Conservation (phyloP, 1,140 invertebrate genomes). For the Andricus grossulariae region DNA sequence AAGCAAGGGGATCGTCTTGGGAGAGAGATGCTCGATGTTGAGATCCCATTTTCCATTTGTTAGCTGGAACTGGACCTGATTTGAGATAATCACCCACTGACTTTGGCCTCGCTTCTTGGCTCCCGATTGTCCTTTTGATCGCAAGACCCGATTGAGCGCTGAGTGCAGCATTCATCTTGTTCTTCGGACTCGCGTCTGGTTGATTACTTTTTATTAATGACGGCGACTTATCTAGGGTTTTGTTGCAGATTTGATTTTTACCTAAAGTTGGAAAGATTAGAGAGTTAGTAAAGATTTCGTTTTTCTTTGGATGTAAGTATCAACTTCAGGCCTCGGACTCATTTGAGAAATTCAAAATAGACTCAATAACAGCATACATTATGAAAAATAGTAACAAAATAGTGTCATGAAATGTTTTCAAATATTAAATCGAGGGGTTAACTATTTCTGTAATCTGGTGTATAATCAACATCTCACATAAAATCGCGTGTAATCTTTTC, state of each 20-base stretch:
- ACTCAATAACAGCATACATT: too few species aligned
- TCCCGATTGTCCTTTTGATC: slow-evolving; percentile 43
- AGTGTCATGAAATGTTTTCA: too few species aligned
- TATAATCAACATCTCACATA: too few species aligned
- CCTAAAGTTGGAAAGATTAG: too few species aligned
- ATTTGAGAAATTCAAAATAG: too few species aligned
- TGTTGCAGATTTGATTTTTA: slow-evolving; percentile 40
- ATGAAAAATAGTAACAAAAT: too few species aligned
- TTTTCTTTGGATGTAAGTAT: too few species aligned
- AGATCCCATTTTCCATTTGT: slow-evolving; percentile 62
- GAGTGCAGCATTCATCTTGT: slow-evolving; percentile 13
- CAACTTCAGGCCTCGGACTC: too few species aligned
- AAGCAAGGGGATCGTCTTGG: background rate
- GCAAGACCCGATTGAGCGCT: background rate
- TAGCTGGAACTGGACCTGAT: slow-evolving; percentile 48
- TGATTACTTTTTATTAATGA: slow-evolving; percentile 22
- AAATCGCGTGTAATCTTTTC: too few species aligned
- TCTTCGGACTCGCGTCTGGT: slow-evolving; percentile 26
- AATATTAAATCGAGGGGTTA: too few species aligned
- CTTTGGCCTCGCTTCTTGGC: slow-evolving; percentile 55
- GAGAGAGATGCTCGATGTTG: slow-evolving; percentile 49
- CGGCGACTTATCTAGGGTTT: slow-evolving; percentile 38
- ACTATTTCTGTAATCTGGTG: too few species aligned
- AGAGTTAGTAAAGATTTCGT: too few species aligned
- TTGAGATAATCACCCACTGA: slow-evolving; percentile 58